Base-by-base conservation (phyloP, 1,140 invertebrate species). In the Drosophila sp. region DNA sequence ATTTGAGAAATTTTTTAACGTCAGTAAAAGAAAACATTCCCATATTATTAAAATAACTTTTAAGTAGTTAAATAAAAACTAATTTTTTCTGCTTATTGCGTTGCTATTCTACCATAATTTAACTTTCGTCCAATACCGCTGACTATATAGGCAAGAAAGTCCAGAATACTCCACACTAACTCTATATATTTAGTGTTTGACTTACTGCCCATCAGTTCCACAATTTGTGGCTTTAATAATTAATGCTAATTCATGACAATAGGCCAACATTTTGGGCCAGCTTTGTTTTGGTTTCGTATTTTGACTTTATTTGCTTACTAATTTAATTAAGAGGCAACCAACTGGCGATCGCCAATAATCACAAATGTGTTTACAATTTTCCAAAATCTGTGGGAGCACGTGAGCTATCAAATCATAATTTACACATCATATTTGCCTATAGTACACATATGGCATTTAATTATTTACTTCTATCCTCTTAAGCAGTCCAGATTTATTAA, bases 161-260 rank as follows among this genome's bases (percentile, higher is more conserved):
- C n/a, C n/a, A n/a, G n/a, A n/a, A n/a, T n/a, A n/a, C n/a, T n/a
- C n/a, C n/a, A n/a, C n/a, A n/a, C n/a, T n/a, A n/a, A n/a, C n/a
- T n/a, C n/a, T 17, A 44, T 17, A 44, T 6, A 23, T 47, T 23
- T 25, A 5, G 17, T 3, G 5, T 44, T 44, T 44, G 1, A 6
- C 2, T 7, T 23, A 8, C 23, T 47, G 41, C 17, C 7, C 17
- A 23, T 47, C 6, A 23, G 23, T 25, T 25, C 17, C 17, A 25
- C 10, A 25, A 17, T 25, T 47, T 47, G 0, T 7, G 41, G 17
- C 41, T 6, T 47, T 11, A 17, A 32, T 75, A 75, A 67, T 75
- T 3, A 67, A 67, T 75, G 72, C 72, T 75, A 75, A 75, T 75
- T 67, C 35, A 57, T 25, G 74, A 57, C 72, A 67, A 38, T 57